A percentile compares a stretch with the other conserved stretches of the same genome.
Evolutionary conservation across 2,113 vertebrate species (phyloP).

Genomic region (Glareola pratincola): DNA sequence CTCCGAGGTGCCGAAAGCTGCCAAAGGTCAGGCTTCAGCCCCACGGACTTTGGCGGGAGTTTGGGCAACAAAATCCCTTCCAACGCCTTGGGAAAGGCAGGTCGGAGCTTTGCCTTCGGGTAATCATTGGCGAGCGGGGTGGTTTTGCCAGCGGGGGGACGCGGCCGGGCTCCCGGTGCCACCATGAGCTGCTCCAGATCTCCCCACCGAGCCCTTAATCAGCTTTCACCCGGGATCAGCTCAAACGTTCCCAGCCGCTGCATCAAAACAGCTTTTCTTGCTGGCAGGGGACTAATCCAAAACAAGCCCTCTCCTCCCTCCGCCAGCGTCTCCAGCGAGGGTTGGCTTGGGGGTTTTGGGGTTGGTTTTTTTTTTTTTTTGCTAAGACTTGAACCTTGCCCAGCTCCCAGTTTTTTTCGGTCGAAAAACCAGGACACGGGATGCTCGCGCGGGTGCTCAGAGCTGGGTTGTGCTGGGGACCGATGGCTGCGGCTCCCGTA

Average conservation of each 20-base stretch:
- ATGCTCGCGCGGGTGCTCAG: fast-evolving
- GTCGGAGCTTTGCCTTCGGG: neutral
- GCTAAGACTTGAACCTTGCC: neutral
- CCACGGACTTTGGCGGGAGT: neutral
- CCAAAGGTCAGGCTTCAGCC: neutral
- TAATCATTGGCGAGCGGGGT: fast-evolving
- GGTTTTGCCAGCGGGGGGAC: neutral
- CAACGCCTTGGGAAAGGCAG: neutral
- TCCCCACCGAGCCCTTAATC: constrained; percentile 39
- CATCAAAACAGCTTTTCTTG: constrained; percentile 46
- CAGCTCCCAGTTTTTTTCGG: neutral
- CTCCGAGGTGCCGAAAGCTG: neutral
- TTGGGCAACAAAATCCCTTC: neutral
- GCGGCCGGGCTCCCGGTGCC: neutral
- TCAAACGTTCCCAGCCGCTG: constrained; percentile 48
- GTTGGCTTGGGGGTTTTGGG: too few species aligned
- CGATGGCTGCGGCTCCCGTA: fast-evolving
- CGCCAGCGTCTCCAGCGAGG: neutral
- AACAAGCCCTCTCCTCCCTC: neutral
- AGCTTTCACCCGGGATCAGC: constrained; percentile 58
- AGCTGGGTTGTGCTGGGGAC: neutral
- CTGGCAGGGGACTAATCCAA: neutral
- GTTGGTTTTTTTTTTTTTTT: too few species aligned
- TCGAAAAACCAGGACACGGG: neutral
- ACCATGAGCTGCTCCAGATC: constrained; percentile 16